Percentiles rank a stretch among this genome's conserved stretches.
phyloP scores from a whole-genome alignment of 1,140 invertebrate genomes.

The Anastrepha ludens region DNA sequence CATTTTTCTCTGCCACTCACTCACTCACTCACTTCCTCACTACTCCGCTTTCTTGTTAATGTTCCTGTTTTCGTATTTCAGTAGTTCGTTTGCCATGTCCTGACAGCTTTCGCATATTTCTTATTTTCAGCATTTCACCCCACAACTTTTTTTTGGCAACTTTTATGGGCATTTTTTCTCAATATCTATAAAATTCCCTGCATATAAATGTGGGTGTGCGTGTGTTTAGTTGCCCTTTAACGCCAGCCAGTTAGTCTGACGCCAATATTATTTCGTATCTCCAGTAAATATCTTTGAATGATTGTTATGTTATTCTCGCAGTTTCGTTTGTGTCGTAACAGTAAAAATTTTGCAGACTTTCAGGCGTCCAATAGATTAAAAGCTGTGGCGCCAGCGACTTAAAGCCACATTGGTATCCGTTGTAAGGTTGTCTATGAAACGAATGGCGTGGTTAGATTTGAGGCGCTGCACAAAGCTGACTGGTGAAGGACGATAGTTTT shows the following conservation, averaged over 20 bases:
- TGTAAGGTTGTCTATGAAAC: not conserved
- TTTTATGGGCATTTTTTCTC: conserved; percentile 1
- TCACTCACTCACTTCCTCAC: not conserved
- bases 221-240: not conserved
- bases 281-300: conserved; percentile 60
- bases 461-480: not conserved
- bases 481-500: no score
- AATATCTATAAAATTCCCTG: not conserved
- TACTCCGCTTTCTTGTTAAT: not conserved
- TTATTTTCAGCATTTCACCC: not conserved
- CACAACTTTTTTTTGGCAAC: not conserved
- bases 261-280: conserved; percentile 66
- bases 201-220: not conserved
- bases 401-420: not conserved
- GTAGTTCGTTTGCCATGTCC: conserved; percentile 45
- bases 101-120: conserved; percentile 16
- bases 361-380: conserved; percentile 69
- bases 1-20: not conserved
- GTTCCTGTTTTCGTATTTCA: not conserved
- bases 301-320: conserved; percentile 40
- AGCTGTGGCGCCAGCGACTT: conserved; percentile 66
- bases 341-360: conserved; percentile 72
- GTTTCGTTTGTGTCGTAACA: conserved; percentile 28
- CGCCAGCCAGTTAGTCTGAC: conserved; percentile 64
- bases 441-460: not conserved